Base-by-base conservation (phyloP, 2,888 invertebrate species). In the Rambutsinella grinnellia region DNA sequence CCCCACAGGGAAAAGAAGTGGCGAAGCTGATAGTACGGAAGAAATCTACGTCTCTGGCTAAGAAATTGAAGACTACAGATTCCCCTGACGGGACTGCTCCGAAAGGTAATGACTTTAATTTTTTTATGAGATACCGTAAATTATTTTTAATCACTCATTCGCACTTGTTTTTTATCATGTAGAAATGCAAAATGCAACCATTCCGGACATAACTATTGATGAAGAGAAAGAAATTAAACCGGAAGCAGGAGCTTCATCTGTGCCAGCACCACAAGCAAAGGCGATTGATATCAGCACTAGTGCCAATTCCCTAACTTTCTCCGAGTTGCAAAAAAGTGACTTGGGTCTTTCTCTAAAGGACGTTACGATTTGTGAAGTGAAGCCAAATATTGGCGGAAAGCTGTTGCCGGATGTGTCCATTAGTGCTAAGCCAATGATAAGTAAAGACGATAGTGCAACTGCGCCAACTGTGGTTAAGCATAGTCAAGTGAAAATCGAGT, bases 361-460 rank as follows among this genome's bases (percentile, higher is more conserved):
- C 21, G 76, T 76, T 46, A 76, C 76, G 19, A 76, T 76, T 47
- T 76, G 69, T 66, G 76, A 76, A 47, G 76, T 76, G 23, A 76
- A 76, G 28, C 53, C 65, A 8, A 47, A 57, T 44, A 28, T 49
- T 1, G 51, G 53, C 19, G 68, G 62, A n/a, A 76, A 69, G 21
- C 26, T 65, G 5, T 65, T 70, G 27, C 49, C 69, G 2, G 70
- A 65, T 27, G 26, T 68, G 13, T 27, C 61, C 17, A 3, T 46
- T 19, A 46, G n/a, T 17, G 28, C 57, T 6, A 69, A 56, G 46
- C 17, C 56, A 15, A 10, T 68, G 15, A 19, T 51, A 23, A 27
- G 19, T 19, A 74, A 67, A 24, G 68, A 68, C 17, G 3, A 53
- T 47, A 47, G 27, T 47, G 27, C 23, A 51, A 60, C 44, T 6